Percentiles rank a stretch among this genome's conserved stretches.
Conservation (phyloP, 2,797 vertebrate genomes). For the Geotria australis region DNA sequence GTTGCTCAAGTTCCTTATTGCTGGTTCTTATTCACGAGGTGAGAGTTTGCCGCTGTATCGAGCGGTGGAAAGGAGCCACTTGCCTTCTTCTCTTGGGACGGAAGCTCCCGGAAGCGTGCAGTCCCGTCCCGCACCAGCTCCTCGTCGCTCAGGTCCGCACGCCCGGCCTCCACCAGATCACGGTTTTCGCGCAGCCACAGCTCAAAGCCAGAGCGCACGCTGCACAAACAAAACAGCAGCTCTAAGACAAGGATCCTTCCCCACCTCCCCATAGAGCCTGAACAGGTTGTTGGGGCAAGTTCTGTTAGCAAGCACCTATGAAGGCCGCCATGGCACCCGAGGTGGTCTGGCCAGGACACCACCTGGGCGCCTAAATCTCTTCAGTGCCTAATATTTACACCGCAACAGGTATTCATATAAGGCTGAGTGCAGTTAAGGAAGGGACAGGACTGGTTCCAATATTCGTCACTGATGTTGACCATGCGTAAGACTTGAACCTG, state of each 20-base stretch:
- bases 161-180: constrained; percentile 29
- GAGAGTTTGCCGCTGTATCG: background rate
- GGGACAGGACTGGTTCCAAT: no score
- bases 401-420: no score
- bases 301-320: background rate
- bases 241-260: constrained; percentile 2
- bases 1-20: no score
- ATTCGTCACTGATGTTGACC: no score
- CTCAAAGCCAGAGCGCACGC: constrained; percentile 70
- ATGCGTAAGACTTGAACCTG: no score
- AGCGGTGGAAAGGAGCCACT: constrained; percentile 1
- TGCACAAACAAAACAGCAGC: constrained; percentile 8
- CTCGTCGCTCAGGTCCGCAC: constrained; percentile 41
- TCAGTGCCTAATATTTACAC: background rate
- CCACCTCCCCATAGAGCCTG: constrained; percentile 4
- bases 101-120: constrained; percentile 37
- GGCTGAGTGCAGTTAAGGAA: no score
- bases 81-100: constrained; percentile 35
- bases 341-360: no score
- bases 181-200: constrained; percentile 71
- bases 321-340: no score
- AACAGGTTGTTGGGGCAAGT: background rate
- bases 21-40: background rate
- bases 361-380: background rate
- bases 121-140: constrained; percentile 87